phyloP scores from a whole-genome alignment of 2,888 invertebrate genomes.

The Cephalotes varians region DNA sequence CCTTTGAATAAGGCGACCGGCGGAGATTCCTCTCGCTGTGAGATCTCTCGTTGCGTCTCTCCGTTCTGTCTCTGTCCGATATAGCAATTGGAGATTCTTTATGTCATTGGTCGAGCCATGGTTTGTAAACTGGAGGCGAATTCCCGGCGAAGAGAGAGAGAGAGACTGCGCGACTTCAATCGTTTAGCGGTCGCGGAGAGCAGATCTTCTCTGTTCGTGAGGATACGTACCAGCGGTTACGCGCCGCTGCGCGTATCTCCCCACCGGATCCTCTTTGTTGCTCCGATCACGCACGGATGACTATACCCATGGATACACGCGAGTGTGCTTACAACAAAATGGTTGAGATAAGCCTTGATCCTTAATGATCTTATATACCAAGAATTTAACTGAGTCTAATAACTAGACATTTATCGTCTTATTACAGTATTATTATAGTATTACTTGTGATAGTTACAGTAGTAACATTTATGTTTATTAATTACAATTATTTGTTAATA shows the following conservation, averaged over 20 bases:
- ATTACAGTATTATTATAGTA: too few species aligned
- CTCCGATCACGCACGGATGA: slow-evolving; percentile 46
- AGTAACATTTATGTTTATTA: not conserved
- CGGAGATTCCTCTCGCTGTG: slow-evolving; percentile 41
- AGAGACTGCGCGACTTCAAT: slow-evolving; percentile 28
- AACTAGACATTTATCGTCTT: slow-evolving; percentile 6
- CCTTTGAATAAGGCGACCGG: slow-evolving; percentile 71
- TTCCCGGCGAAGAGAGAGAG: slow-evolving; percentile 2
- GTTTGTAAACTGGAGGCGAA: slow-evolving; percentile 63
- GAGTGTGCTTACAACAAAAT: slow-evolving; percentile 39
- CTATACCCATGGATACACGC: slow-evolving; percentile 27
- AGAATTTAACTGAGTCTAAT: slow-evolving; percentile 11
- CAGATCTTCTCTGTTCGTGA: slow-evolving; percentile 22
- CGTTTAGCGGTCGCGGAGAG: slow-evolving; percentile 33
- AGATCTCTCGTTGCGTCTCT: slow-evolving; percentile 47
- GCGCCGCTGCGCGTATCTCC: slow-evolving; percentile 44
- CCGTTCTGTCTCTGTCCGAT: slow-evolving; percentile 15
- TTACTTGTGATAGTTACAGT: too few species aligned
- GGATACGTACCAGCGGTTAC: slow-evolving; percentile 30
- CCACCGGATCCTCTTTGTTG: slow-evolving; percentile 45
- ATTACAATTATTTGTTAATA: not conserved
- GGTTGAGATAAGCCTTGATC: slow-evolving; percentile 34
- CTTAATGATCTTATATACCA: slow-evolving; percentile 23
- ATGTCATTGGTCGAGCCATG: slow-evolving; percentile 65
- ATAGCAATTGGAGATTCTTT: slow-evolving; percentile 65